These are phyloP conservation scores for Ladona fulva DNA, from an alignment of 1,140 invertebrate species.

Conservation along the genomic window DNA sequence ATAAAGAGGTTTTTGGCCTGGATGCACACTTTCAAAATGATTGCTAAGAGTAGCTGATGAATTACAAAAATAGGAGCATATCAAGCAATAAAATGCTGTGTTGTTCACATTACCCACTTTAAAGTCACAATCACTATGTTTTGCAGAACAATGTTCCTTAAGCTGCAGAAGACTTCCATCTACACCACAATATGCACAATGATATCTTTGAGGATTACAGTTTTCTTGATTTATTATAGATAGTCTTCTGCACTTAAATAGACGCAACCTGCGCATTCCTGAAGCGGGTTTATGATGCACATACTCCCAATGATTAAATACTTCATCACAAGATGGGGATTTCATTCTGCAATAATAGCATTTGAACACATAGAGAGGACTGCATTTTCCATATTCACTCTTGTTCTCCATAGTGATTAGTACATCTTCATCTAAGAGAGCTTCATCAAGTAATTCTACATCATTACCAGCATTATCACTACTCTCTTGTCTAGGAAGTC, in stretches of 20 bases:
- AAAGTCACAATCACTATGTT: neutral
- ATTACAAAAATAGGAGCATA: neutral
- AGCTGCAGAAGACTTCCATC: neutral
- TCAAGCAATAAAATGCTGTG: neutral
- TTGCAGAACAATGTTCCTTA: neutral
- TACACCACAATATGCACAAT: neutral
- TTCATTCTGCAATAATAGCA: neutral
- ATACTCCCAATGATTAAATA: neutral
- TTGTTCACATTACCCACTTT: neutral
- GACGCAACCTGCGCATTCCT: neutral
- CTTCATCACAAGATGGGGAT: neutral
- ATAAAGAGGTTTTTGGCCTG: no score
- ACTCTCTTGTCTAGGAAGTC: no score
- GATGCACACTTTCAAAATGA: neutral
- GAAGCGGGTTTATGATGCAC: neutral
- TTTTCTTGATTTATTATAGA: neutral
- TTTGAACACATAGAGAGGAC: neutral
- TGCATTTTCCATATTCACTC: neutral
- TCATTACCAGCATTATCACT: no score
- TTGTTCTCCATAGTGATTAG: neutral
- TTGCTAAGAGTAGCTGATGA: neutral
- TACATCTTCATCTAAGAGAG: no score
- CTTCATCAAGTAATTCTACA: no score
- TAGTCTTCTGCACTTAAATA: neutral
- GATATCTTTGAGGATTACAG: neutral